A percentile compares a stretch with the other conserved stretches of the same genome.
phyloP scores from a whole-genome alignment of 2,888 invertebrate genomes.

The Gymnosoma rotundatum region DNA sequence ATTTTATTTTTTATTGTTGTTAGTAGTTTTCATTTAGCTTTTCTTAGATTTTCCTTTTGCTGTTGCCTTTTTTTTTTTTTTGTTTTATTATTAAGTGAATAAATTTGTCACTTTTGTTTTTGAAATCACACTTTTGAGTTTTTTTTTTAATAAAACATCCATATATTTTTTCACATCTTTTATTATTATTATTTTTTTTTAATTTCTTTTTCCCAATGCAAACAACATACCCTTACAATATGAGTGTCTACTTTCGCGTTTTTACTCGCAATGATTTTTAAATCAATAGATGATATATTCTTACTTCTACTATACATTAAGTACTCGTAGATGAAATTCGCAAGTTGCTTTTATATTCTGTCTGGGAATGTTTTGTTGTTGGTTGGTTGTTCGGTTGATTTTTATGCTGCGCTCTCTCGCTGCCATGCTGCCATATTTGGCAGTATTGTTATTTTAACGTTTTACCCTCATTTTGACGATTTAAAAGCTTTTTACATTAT shows the following conservation, averaged over 20 bases:
- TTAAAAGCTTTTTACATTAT: too few relatives aligned
- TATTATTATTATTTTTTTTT: conserved; percentile 9
- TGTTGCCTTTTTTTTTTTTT: conserved; percentile 2
- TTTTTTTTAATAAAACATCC: conserved; percentile 8
- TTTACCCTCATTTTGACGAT: background rate
- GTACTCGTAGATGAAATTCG: conserved; percentile 30
- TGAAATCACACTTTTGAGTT: conserved; percentile 23
- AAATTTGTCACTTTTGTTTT: conserved; percentile 17
- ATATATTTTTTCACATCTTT: conserved; percentile 26
- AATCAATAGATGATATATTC: conserved; percentile 59
- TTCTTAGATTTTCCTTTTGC: conserved; percentile 1
- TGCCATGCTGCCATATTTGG: conserved; percentile 13
- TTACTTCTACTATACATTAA: conserved; percentile 4
- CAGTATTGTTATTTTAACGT: background rate
- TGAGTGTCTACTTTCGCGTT: conserved; percentile 58
- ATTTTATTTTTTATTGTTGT: conserved; percentile 22
- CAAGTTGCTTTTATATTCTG: conserved; percentile 42
- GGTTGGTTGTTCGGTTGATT: conserved; percentile 25
- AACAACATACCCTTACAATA: conserved; percentile 30
- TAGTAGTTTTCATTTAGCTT: conserved; percentile 3
- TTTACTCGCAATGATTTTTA: conserved; percentile 64
- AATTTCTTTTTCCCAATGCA: conserved; percentile 8
- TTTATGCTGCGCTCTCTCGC: conserved; percentile 33
- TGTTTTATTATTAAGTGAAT: background rate
- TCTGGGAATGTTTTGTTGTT: conserved; percentile 30